Conservation (phyloP, 2,113 vertebrate species). For the Shinisaurus crocodilurus region DNA sequence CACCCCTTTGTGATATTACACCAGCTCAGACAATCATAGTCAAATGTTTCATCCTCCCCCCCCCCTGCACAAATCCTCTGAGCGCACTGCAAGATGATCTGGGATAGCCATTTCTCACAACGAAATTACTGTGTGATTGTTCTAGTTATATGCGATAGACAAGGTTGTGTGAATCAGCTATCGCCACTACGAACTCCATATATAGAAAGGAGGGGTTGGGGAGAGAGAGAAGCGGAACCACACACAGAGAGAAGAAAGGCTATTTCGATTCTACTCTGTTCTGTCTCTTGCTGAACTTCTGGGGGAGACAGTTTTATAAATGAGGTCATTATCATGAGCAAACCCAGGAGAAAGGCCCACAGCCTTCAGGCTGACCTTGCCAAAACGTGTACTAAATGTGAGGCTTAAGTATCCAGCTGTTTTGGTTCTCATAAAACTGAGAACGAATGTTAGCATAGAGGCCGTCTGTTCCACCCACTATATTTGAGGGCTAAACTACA, state of each 20-base stretch:
- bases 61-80: no score
- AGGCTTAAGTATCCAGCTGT: constrained; percentile 6
- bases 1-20: not conserved
- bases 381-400: not conserved
- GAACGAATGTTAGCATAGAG: not conserved
- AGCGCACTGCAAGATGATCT: not conserved
- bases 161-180: not conserved
- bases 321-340: not conserved
- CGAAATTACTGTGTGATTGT: not conserved
- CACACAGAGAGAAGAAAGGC: not conserved
- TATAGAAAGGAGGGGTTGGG: not conserved
- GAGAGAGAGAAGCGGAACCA: not conserved
- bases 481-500: not conserved
- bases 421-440: not conserved
- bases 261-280: not conserved
- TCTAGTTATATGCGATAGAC: not conserved
- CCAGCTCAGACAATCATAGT: not conserved
- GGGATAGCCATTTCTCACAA: not conserved
- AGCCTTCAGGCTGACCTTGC: not conserved
- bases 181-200: not conserved
- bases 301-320: not conserved
- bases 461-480: not conserved
- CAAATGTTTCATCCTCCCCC: no score
- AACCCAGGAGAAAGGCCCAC: not conserved
- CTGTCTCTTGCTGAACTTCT: not conserved